Percentiles rank a stretch among this genome's conserved stretches.
Evolutionary conservation across 1,140 invertebrate genomes (phyloP).

Genomic region (Homarus americanus): DNA sequence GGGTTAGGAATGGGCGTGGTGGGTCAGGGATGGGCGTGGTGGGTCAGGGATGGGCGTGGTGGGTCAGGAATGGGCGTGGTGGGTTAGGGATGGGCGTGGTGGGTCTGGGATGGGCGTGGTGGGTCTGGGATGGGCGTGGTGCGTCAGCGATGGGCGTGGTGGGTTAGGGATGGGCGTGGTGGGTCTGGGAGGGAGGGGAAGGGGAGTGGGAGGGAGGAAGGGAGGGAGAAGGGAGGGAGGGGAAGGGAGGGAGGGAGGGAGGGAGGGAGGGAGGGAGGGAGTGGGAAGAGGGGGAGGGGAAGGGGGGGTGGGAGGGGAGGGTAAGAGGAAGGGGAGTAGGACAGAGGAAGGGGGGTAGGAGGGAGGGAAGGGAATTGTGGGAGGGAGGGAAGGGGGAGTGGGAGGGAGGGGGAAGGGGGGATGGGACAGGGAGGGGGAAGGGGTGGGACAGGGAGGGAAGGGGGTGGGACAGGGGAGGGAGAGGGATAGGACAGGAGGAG

Average conservation of each 20-base stretch:
- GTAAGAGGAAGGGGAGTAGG: not conserved
- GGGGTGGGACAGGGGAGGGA: not conserved
- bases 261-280: not conserved
- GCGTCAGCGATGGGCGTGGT: too few species aligned
- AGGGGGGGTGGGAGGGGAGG: not conserved
- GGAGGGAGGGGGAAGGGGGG: not conserved
- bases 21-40: too few species aligned
- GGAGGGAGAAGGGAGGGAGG: too few species aligned
- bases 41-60: too few species aligned
- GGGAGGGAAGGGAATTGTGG: not conserved
- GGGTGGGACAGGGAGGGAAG: not conserved
- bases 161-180: too few species aligned
- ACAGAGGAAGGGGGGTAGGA: not conserved
- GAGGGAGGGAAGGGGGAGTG: not conserved
- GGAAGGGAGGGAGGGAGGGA: not conserved
- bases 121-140: too few species aligned
- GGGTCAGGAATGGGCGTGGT: too few species aligned
- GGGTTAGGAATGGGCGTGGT: too few species aligned
- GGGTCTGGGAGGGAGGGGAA: not conserved
- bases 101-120: too few species aligned
- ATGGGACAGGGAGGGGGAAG: not conserved
- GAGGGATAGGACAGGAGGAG: not conserved
- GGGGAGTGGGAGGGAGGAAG: not conserved
- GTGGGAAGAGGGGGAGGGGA: not conserved
- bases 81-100: too few species aligned